Conservation (phyloP, 2,113 vertebrate species). For the Speoplatyrhinus poulsoni region DNA sequence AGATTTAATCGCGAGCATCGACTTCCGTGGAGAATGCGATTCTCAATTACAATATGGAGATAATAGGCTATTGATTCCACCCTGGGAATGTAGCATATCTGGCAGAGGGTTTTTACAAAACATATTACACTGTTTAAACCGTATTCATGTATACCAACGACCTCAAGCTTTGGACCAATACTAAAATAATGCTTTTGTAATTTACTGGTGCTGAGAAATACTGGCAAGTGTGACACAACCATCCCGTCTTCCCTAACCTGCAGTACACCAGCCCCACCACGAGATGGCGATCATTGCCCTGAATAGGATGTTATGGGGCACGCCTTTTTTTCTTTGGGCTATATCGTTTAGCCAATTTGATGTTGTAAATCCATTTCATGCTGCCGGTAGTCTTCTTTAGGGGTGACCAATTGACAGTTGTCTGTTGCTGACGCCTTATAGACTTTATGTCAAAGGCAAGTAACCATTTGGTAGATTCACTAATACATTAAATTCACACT, state of each 20-base stretch:
- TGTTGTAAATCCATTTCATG: slow-evolving; percentile 29
- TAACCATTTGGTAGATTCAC: no score
- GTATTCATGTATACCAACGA: no score
- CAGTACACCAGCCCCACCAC: not conserved
- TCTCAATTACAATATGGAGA: slow-evolving; percentile 35
- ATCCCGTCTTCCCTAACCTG: not conserved
- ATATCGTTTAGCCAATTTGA: not conserved
- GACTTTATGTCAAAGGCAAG: slow-evolving; percentile 4
- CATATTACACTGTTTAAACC: no score
- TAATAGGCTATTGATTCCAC: slow-evolving; percentile 4
- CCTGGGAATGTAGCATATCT: slow-evolving; percentile 4
- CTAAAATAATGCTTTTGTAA: no score
- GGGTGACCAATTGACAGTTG: not conserved
- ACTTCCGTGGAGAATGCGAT: slow-evolving; percentile 35
- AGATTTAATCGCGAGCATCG: slow-evolving; percentile 43
- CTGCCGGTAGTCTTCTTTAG: not conserved
- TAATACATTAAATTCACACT: no score
- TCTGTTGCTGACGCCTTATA: not conserved
- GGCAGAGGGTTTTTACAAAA: slow-evolving; percentile 10
- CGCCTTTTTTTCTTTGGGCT: not conserved
- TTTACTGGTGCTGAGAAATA: no score
- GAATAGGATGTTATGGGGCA: slow-evolving; percentile 22
- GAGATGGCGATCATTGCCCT: slow-evolving; percentile 39
- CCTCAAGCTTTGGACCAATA: no score
- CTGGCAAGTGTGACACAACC: no score